Base-by-base conservation (phyloP, 2,888 invertebrate species). In the Timandra comae region DNA sequence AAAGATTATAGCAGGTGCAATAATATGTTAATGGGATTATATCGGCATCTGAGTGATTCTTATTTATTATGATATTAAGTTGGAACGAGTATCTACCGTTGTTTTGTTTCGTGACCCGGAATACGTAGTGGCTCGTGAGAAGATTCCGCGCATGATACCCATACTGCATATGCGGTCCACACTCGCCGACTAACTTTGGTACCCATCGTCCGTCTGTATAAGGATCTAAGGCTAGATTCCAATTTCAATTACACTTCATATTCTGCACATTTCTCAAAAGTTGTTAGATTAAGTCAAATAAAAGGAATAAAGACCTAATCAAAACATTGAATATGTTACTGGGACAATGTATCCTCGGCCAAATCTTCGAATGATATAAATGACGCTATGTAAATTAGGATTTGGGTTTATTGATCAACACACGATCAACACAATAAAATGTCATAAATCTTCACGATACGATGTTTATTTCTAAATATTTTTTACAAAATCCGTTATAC, bases 91-190 rank as follows among this genome's bases (percentile, higher is more conserved):
- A 63, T 62, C 58, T 63, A 74, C 74, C 72, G 72, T 76, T 76
- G 70, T 49, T 41, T 59, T 52, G 68, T 71, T 68, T 70, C 52
- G 67, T 68, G 68, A 69, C 65, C 68, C 53, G 67, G 63, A 69
- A 68, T 62, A 61, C 52, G 52, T 32, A 39, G 54, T 22, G 24
- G 7, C 55, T 60, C 61, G 63, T 66, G 66, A 66, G 60, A 61
- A 66, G 62, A 68, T 57, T 57, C 58, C 61, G 58, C 56, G 57
- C 53, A 52, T 49, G 62, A 66, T 29, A 29, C 30, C 27, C 27
- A 26, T 27, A 27, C 16, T 26, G 32, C 37, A 35, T 32, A 23
- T 27, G 11, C 23, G 31, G 30, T 33, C 30, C 16, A 16, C n/a
- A n/a, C n/a, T n/a, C n/a, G n/a, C n/a, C n/a, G n/a, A n/a, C n/a